phyloP scores from a whole-genome alignment of 1,140 invertebrate genomes.

The Lepidurus arcticus region DNA sequence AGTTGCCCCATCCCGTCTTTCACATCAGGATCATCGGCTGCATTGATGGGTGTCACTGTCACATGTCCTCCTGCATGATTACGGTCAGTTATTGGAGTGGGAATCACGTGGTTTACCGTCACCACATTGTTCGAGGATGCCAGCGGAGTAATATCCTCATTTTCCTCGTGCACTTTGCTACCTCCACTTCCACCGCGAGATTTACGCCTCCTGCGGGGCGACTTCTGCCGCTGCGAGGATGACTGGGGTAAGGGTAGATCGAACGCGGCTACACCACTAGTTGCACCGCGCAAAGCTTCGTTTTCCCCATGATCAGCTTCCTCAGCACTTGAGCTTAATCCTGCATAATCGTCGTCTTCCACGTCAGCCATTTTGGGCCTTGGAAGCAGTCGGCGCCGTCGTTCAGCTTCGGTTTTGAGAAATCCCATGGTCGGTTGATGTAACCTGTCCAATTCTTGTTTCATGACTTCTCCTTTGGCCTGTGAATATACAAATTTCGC shows the following conservation, averaged over 20 bases:
- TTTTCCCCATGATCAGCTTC: conserved; percentile 10
- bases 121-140: not conserved
- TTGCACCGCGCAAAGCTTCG: not conserved
- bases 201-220: conserved; percentile 11
- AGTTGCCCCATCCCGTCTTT: not conserved
- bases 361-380: conserved; percentile 7
- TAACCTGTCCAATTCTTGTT: not conserved
- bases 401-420: not conserved
- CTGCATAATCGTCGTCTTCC: conserved; percentile 1
- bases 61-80: conserved; percentile 54
- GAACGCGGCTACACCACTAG: not conserved
- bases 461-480: not conserved
- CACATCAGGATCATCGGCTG: not conserved
- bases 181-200: not conserved
- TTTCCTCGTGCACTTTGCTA: not conserved
- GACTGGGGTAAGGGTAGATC: not conserved
- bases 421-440: conserved; percentile 1
- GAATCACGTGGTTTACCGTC: conserved; percentile 1
- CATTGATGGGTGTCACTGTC: not conserved
- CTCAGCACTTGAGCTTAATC: conserved; percentile 10
- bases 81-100: not conserved
- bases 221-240: not conserved
- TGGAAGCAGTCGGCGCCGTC: not conserved
- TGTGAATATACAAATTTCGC: not conserved
- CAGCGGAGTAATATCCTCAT: not conserved